Evolutionary conservation across 2,113 vertebrate genomes (phyloP).

Genomic region (Pachypanchax playfairii): DNA sequence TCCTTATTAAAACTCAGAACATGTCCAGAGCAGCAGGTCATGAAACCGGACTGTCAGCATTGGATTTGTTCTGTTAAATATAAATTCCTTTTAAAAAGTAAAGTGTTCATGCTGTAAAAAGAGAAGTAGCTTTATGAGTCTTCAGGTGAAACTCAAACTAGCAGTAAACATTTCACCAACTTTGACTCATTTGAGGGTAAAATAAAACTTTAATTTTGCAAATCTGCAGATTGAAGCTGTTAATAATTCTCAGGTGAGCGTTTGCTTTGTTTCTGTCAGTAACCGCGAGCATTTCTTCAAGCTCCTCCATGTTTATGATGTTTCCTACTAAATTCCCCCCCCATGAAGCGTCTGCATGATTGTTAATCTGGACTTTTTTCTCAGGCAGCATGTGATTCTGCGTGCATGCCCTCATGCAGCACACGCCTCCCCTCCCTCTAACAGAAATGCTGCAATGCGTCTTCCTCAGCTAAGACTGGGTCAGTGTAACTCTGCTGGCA

Average conservation of each 20-base stretch:
- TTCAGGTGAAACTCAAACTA: neutral
- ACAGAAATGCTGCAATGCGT: conserved; percentile 86
- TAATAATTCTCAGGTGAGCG: neutral
- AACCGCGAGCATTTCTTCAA: conserved; percentile 20
- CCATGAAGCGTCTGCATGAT: conserved; percentile 38
- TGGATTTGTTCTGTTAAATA: no score
- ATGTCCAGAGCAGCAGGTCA: no score
- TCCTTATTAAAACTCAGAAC: no score
- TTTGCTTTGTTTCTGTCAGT: conserved; percentile 45
- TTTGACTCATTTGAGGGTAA: neutral
- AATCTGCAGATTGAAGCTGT: neutral
- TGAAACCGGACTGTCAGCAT: no score
- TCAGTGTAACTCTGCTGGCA: conserved; percentile 78
- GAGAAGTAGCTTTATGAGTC: neutral
- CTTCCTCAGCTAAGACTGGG: conserved; percentile 78
- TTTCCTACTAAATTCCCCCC: conserved; percentile 53
- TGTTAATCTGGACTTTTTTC: conserved; percentile 26
- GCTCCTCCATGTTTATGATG: conserved; percentile 22
- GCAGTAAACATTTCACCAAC: no score
- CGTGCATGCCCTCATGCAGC: conserved; percentile 51
- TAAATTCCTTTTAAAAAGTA: no score
- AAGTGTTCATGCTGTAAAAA: neutral
- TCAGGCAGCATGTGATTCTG: conserved; percentile 39
- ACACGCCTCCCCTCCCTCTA: conserved; percentile 55
- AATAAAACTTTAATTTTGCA: neutral